phyloP scores from a whole-genome alignment of 2,888 invertebrate genomes.

The Cecidostiba fungosa region DNA sequence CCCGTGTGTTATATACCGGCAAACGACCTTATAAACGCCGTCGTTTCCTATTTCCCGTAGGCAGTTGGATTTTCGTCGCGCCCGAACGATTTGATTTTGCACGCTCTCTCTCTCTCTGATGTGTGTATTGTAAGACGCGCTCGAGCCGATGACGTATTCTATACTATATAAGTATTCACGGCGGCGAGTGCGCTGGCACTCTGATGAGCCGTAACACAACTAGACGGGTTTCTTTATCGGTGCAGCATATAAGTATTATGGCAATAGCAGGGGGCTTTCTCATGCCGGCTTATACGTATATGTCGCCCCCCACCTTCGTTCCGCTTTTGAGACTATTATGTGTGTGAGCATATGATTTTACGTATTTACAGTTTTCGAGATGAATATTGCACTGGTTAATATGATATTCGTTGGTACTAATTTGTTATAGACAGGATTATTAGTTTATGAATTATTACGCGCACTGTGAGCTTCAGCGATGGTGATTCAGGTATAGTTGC shows the following conservation, averaged over 20 bases:
- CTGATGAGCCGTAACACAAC: neutral
- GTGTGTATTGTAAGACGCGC: neutral
- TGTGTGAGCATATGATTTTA: neutral
- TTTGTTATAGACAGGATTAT: no score
- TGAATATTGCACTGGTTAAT: no score
- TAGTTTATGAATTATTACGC: no score
- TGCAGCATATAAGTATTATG: neutral
- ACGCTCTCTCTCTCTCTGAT: neutral
- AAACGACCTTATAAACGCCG: neutral
- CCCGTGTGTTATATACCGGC: neutral
- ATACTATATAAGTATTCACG: neutral
- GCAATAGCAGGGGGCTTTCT: neutral
- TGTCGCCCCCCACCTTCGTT: conserved; percentile 7
- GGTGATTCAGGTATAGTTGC: no score
- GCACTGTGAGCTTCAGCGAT: no score
- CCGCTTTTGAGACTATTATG: neutral
- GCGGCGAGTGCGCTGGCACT: neutral
- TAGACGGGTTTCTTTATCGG: conserved; percentile 13
- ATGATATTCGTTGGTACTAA: no score
- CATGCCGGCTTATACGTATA: neutral
- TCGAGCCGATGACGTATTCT: neutral
- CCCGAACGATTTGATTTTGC: neutral
- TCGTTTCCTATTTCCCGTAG: neutral
- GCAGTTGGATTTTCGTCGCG: neutral
- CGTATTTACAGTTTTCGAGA: no score